Percentiles rank a stretch among this genome's conserved stretches.
phyloP scores from a whole-genome alignment of 1,140 invertebrate genomes.

The Drosophila takahashii region DNA sequence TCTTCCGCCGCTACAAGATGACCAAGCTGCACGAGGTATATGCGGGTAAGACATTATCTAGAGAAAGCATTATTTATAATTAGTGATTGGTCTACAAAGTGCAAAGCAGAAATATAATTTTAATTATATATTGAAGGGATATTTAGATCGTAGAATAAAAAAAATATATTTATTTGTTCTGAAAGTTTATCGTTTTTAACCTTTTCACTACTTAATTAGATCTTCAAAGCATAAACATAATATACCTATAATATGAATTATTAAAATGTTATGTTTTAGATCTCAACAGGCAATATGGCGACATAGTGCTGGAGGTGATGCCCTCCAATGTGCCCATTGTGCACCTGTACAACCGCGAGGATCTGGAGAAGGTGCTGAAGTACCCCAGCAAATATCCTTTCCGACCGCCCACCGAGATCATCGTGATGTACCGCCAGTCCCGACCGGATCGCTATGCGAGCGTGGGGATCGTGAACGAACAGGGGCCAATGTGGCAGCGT shows the following conservation, averaged over 20 bases:
- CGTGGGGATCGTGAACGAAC: conserved; percentile 93
- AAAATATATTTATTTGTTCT: no score
- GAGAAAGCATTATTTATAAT: neutral
- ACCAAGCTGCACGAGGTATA: conserved; percentile 92
- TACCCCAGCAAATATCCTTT: conserved; percentile 90
- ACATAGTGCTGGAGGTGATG: conserved; percentile 91
- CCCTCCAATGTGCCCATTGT: conserved; percentile 91
- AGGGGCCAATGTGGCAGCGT: conserved; percentile 92
- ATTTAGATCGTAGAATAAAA: no score
- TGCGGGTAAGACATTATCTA: conserved; percentile 86
- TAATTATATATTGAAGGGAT: no score
- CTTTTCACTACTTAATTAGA: no score
- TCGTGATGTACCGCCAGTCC: conserved; percentile 90
- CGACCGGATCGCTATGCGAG: conserved; percentile 92
- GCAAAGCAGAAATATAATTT: no score
- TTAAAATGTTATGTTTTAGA: conserved; percentile 82
- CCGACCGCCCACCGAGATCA: conserved; percentile 93
- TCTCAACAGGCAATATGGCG: conserved; percentile 90
- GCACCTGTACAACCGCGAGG: conserved; percentile 90
- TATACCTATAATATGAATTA: no score
- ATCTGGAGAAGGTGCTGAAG: conserved; percentile 92
- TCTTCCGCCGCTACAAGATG: conserved; percentile 90
- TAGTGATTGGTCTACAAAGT: neutral
- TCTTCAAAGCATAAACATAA: no score
- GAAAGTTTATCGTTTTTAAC: no score